Conservation (phyloP, 2,888 invertebrate genomes). For the Catocala nupta region DNA sequence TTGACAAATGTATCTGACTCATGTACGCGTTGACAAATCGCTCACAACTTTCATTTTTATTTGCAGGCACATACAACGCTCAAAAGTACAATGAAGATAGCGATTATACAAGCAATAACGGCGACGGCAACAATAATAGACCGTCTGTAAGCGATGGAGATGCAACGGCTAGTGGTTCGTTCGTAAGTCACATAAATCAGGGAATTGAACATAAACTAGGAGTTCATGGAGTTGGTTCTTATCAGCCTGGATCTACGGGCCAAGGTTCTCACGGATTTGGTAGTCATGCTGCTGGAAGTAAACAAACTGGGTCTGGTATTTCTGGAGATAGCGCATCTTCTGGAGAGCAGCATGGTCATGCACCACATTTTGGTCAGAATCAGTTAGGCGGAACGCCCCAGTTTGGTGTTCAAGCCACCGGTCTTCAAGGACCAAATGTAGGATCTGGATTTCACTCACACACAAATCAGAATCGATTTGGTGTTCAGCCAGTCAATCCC, state of each 20-base stretch:
- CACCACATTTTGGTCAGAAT: conserved; percentile 15
- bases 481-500: conserved; percentile 31
- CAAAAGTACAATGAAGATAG: conserved; percentile 78
- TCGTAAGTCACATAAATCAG: conserved; percentile 67
- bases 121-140: conserved; percentile 64
- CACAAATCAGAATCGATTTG: conserved; percentile 30
- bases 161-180: conserved; percentile 60
- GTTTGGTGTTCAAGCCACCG: conserved; percentile 16
- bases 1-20: conserved; percentile 75
- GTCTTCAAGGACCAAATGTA: not conserved
- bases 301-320: not conserved
- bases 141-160: conserved; percentile 64
- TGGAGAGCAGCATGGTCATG: not conserved
- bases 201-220: conserved; percentile 45
- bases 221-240: conserved; percentile 3
- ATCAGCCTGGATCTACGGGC: conserved; percentile 6
- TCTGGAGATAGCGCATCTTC: conserved; percentile 19
- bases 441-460: conserved; percentile 19
- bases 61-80: conserved; percentile 83
- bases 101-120: conserved; percentile 68
- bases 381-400: conserved; percentile 20
- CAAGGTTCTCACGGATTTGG: conserved; percentile 15
- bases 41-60: conserved; percentile 82
- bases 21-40: conserved; percentile 75
- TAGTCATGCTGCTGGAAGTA: conserved; percentile 7